These are phyloP conservation scores for Thalassaphorura encarpata DNA, from an alignment of 1,140 invertebrate genomes.

Conservation along the genomic window DNA sequence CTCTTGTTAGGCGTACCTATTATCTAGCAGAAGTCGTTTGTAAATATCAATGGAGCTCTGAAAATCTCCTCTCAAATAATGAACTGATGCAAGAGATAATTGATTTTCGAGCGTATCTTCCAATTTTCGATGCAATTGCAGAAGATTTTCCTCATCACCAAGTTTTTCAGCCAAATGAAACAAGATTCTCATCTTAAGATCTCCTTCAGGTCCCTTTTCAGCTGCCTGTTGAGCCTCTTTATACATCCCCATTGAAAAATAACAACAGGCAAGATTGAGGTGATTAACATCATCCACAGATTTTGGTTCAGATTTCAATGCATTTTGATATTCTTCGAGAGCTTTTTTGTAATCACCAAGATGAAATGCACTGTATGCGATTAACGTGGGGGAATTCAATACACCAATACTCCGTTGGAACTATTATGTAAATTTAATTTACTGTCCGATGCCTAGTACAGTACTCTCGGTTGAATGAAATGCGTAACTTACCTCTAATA, in stretches of 20 bases:
- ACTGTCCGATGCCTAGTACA: too few species aligned
- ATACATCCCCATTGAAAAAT: slow-evolving; percentile 87
- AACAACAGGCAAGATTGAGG: slow-evolving; percentile 83
- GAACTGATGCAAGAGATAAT: slow-evolving; percentile 87
- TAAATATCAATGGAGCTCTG: slow-evolving; percentile 99
- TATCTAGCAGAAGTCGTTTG: slow-evolving; percentile 83
- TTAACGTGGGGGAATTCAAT: slow-evolving; percentile 39
- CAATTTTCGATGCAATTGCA: slow-evolving; percentile 69
- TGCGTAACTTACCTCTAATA: slow-evolving; percentile 61
- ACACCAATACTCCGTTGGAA: slow-evolving; percentile 2
- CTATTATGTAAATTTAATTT: too few species aligned
- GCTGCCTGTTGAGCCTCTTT: slow-evolving; percentile 46
- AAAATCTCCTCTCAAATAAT: slow-evolving; percentile 90
- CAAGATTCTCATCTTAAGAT: slow-evolving; percentile 65
- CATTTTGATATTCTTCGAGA: slow-evolving; percentile 53
- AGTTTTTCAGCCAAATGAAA: slow-evolving; percentile 94
- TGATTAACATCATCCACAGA: slow-evolving; percentile 32
- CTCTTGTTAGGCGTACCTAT: slow-evolving; percentile 50
- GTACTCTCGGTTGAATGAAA: too few species aligned
- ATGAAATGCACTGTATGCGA: slow-evolving; percentile 90
- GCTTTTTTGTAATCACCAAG: slow-evolving; percentile 84
- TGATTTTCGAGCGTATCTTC: slow-evolving; percentile 89
- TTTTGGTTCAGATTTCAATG: slow-evolving; percentile 27
- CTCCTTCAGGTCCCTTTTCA: slow-evolving; percentile 37
- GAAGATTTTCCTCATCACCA: slow-evolving; percentile 60